phyloP scores from a whole-genome alignment of 2,113 vertebrate species.

The Picathartes gymnocephalus region DNA sequence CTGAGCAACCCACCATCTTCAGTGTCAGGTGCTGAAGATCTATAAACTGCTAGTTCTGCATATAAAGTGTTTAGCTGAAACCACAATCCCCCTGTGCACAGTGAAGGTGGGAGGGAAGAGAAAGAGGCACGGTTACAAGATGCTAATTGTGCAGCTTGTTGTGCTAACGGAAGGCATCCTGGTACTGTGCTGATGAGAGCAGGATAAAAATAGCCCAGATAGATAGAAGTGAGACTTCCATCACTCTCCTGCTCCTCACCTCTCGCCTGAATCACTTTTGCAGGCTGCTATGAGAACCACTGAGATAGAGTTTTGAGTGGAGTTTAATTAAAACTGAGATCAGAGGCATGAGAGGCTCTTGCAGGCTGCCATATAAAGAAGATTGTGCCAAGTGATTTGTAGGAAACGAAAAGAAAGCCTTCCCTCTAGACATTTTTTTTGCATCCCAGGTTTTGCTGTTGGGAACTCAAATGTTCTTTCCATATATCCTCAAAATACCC shows the following conservation, averaged over 20 bases:
- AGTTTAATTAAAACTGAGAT: constrained; percentile 28
- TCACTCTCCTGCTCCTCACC: not conserved
- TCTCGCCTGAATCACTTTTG: not conserved
- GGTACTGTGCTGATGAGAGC: constrained; percentile 20
- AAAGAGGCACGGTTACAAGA: not conserved
- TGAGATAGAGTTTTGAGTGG: not conserved
- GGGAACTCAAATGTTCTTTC: not conserved
- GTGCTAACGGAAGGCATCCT: not conserved
- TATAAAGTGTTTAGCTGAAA: not conserved
- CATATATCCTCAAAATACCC: fast-evolving
- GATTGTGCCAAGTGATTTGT: not conserved
- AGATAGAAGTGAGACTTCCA: not conserved
- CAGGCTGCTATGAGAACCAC: not conserved
- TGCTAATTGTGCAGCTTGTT: constrained; percentile 9
- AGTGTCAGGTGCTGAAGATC: not conserved
- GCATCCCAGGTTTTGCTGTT: not conserved
- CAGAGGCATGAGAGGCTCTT: not conserved
- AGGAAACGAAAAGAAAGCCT: not conserved
- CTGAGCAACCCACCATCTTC: not conserved
- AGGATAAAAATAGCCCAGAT: constrained; percentile 15
- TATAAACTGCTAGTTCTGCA: not conserved
- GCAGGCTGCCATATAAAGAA: not conserved
- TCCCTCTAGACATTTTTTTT: not conserved
- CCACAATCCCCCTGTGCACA: not conserved
- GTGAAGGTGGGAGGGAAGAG: not conserved